These are phyloP conservation scores for Myiozetetes cayanensis DNA, from an alignment of 2,113 vertebrate species.

Conservation along the genomic window DNA sequence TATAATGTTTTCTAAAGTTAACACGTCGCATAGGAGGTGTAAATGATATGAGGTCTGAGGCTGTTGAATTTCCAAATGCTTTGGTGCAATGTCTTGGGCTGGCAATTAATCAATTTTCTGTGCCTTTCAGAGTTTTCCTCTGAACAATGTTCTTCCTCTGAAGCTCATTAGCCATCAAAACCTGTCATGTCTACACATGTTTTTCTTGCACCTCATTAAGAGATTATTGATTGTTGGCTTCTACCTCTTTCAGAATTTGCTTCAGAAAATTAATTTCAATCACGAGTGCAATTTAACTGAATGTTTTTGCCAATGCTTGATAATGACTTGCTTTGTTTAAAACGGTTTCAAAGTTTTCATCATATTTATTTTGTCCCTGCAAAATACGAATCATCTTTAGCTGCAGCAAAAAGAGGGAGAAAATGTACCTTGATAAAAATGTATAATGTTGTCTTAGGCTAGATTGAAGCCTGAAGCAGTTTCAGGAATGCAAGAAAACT, in stretches of 20 bases:
- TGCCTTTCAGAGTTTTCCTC: constrained; percentile 54
- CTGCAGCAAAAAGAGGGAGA: background rate
- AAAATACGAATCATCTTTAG: background rate
- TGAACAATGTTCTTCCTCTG: constrained; percentile 46
- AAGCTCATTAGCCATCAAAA: constrained; percentile 60
- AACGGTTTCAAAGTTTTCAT: background rate
- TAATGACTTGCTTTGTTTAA: constrained; percentile 40
- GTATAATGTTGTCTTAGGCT: background rate
- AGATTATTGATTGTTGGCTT: constrained; percentile 61
- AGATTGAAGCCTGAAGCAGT: constrained; percentile 7
- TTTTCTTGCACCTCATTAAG: constrained; percentile 62
- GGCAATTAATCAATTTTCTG: constrained; percentile 64
- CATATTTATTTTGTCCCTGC: background rate
- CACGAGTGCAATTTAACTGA: background rate
- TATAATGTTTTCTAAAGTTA: constrained; percentile 48
- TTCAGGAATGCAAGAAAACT: constrained; percentile 37
- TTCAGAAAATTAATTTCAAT: constrained; percentile 64
- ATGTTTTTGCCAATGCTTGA: constrained; percentile 3
- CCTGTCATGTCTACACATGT: constrained; percentile 63
- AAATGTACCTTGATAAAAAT: background rate
- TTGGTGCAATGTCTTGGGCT: constrained; percentile 34
- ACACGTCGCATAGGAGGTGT: background rate
- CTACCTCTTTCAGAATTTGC: constrained; percentile 45
- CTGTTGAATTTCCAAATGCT: constrained; percentile 26
- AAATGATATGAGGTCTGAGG: constrained; percentile 40